phyloP scores from a whole-genome alignment of 2,797 vertebrate species.

The Pseudochaenichthys georgianus region DNA sequence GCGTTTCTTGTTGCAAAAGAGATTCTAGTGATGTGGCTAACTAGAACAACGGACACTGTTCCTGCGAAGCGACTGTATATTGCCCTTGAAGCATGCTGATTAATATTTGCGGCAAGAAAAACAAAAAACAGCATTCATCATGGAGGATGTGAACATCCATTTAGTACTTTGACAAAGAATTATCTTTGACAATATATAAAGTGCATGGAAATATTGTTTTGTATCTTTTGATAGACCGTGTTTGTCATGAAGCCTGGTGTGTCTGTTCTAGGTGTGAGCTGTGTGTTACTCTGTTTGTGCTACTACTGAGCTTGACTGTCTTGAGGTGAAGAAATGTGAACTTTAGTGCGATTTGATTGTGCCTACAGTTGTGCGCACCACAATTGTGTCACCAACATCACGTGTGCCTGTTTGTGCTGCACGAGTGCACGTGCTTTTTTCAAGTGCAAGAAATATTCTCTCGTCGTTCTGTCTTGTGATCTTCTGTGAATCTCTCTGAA shows the following conservation, averaged over 20 bases:
- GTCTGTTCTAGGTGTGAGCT: slow-evolving; percentile 68
- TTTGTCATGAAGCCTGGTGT: slow-evolving; percentile 73
- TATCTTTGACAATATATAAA: slow-evolving; percentile 59
- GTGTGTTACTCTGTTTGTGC: slow-evolving; percentile 58
- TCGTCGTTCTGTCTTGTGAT: slow-evolving; percentile 35
- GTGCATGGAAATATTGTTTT: slow-evolving; percentile 77
- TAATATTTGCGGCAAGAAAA: slow-evolving; percentile 60
- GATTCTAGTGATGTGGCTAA: slow-evolving; percentile 78
- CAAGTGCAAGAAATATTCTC: slow-evolving; percentile 67
- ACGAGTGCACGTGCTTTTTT: slow-evolving; percentile 70
- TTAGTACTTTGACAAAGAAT: slow-evolving; percentile 53
- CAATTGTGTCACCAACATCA: slow-evolving; percentile 77
- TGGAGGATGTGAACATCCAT: slow-evolving; percentile 54
- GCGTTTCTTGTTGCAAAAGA: slow-evolving; percentile 70
- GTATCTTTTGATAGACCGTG: slow-evolving; percentile 69
- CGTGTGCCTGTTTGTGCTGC: slow-evolving; percentile 81
- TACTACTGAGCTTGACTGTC: slow-evolving; percentile 70
- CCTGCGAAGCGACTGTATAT: slow-evolving; percentile 76
- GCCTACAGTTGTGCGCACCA: slow-evolving; percentile 75
- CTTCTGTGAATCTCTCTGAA: slow-evolving; percentile 60
- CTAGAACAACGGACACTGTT: slow-evolving; percentile 71
- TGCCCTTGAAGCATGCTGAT: slow-evolving; percentile 80
- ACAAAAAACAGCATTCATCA: slow-evolving; percentile 26
- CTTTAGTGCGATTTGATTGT: slow-evolving; percentile 76
- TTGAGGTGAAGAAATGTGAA: slow-evolving; percentile 67